These are phyloP conservation scores for Seriola rivoliana DNA, from an alignment of 2,113 vertebrate species.

Conservation along the genomic window DNA sequence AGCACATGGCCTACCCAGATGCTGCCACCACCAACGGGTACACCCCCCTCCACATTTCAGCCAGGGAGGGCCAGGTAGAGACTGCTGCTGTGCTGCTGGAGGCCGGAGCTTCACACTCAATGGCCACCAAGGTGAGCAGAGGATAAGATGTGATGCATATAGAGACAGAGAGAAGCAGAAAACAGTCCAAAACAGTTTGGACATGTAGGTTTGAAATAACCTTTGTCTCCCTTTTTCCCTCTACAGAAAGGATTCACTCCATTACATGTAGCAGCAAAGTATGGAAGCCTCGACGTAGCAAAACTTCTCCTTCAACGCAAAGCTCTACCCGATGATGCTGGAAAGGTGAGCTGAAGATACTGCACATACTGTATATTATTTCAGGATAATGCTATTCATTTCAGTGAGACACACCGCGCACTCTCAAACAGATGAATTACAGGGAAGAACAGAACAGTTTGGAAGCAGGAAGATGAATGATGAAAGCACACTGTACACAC, in stretches of 20 bases:
- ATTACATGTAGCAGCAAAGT: conserved; percentile 96
- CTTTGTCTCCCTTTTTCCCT: background rate
- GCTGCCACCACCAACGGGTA: conserved; percentile 96
- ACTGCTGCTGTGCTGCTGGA: conserved; percentile 94
- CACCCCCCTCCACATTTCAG: conserved; percentile 96
- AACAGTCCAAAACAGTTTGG: background rate
- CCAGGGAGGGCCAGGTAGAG: conserved; percentile 95
- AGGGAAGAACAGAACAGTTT: background rate
- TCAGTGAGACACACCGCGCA: background rate
- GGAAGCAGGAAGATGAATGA: background rate
- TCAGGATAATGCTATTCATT: background rate
- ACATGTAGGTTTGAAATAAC: background rate
- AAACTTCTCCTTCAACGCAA: conserved; percentile 94
- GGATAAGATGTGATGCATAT: background rate
- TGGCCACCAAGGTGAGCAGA: conserved; percentile 91
- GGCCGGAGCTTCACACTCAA: conserved; percentile 94
- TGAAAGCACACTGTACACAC: background rate
- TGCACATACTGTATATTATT: background rate
- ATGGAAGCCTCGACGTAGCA: conserved; percentile 95
- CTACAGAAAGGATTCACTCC: conserved; percentile 97
- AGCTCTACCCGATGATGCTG: conserved; percentile 90
- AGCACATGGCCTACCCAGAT: conserved; percentile 98
- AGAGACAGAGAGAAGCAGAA: conserved; percentile 53
- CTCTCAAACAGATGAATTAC: background rate
- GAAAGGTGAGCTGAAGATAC: conserved; percentile 87